Evolutionary conservation across 1,140 invertebrate species (phyloP).

Genomic region (Homalodisca vitripennis): DNA sequence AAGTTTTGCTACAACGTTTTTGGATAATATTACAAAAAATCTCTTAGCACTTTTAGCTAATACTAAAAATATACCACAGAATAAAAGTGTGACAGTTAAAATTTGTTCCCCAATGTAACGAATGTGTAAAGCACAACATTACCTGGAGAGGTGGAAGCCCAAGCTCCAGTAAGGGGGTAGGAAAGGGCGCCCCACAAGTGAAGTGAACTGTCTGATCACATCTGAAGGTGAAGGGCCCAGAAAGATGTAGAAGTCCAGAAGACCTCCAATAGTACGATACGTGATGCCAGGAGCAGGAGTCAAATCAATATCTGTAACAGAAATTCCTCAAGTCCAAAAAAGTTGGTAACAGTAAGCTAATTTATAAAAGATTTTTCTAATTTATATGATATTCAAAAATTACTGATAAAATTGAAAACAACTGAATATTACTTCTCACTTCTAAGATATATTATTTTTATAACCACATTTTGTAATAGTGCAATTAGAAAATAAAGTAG

Average conservation of each 20-base stretch:
- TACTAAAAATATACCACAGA: too few relatives aligned
- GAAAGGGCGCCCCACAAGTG: slow-evolving; percentile 71
- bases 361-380: not conserved
- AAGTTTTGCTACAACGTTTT: too few relatives aligned
- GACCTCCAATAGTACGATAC: slow-evolving; percentile 71
- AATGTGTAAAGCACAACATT: slow-evolving; percentile 12
- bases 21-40: too few relatives aligned
- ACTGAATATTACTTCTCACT: not conserved
- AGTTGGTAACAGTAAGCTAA: not conserved
- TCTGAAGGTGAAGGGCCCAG: slow-evolving; percentile 68
- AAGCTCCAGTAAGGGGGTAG: slow-evolving; percentile 87
- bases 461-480: too few relatives aligned
- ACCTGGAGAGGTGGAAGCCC: slow-evolving; percentile 83
- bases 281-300: slow-evolving; percentile 76
- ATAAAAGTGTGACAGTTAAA: too few relatives aligned
- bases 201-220: slow-evolving; percentile 73
- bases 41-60: too few relatives aligned
- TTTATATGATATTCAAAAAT: not conserved
- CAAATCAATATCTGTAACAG: slow-evolving; percentile 65
- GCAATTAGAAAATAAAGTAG: too few relatives aligned
- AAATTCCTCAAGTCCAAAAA: too few relatives aligned
- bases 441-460: too few relatives aligned
- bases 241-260: slow-evolving; percentile 74
- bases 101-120: too few relatives aligned
- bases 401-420: not conserved